Conservation (phyloP, 35 echinoderm and acorn worm genomes). For the Chiridota heheva region DNA sequence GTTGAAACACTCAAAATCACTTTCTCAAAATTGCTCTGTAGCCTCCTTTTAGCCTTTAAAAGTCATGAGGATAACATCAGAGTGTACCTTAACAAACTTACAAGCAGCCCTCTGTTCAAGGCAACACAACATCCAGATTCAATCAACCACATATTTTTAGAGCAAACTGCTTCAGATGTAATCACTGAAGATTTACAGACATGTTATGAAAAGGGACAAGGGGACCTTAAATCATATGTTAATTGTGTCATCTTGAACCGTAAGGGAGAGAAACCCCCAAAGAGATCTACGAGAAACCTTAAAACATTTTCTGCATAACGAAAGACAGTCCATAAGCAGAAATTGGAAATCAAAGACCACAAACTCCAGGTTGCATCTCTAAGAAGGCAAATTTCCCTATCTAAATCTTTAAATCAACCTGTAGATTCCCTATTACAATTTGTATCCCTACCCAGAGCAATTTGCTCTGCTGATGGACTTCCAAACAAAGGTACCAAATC, state of each 20-base stretch:
- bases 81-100: not conserved
- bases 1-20: not conserved
- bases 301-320: constrained; percentile 14
- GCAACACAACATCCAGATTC: not conserved
- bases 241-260: constrained; percentile 34
- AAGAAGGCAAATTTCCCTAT: constrained; percentile 43
- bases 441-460: constrained; percentile 19
- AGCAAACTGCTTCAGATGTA: not conserved
- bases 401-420: constrained; percentile 26
- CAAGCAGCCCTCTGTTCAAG: not conserved
- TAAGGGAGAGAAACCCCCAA: not conserved
- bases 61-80: constrained; percentile 4
- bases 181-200: not conserved
- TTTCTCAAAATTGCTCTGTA: too few species aligned
- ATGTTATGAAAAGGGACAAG: constrained; percentile 36
- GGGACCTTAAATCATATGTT: constrained; percentile 19
- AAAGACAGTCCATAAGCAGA: not conserved
- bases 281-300: constrained; percentile 20
- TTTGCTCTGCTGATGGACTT: constrained; percentile 27
- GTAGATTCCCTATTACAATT: constrained; percentile 21
- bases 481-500: constrained; percentile 20
- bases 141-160: constrained; percentile 10
- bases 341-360: constrained; percentile 34
- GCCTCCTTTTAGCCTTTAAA: too few species aligned
- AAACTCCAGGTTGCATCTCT: constrained; percentile 42